These are phyloP conservation scores for Drosophila bifasciata DNA, from an alignment of 1,140 invertebrate species.

Conservation along the genomic window DNA sequence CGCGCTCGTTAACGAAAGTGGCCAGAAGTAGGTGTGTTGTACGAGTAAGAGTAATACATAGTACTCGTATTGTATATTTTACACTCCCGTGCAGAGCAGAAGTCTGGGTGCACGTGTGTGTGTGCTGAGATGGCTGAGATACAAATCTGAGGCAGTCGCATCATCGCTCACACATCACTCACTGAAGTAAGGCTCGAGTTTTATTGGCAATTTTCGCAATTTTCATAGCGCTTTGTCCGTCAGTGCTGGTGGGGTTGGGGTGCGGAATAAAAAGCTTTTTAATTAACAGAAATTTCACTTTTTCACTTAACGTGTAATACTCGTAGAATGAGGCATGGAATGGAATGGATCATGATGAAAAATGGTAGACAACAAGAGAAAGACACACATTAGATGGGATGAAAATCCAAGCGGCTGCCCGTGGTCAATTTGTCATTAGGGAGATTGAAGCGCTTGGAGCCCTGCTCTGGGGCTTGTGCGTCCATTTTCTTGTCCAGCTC, in stretches of 20 bases:
- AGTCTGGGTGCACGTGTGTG: conserved; percentile 30
- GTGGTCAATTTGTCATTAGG: conserved; percentile 38
- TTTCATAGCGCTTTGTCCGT: conserved; percentile 48
- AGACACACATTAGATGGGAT: conserved; percentile 10
- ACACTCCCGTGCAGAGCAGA: too few species aligned
- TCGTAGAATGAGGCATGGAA: conserved; percentile 26
- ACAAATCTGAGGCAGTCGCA: conserved; percentile 52
- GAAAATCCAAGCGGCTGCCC: conserved; percentile 7
- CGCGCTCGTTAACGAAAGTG: conserved; percentile 58
- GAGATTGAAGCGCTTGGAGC: background rate
- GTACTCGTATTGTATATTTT: too few species aligned
- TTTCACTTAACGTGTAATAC: conserved; percentile 49
- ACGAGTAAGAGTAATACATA: background rate
- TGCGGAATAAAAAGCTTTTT: conserved; percentile 61
- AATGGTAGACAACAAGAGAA: conserved; percentile 5
- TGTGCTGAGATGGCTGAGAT: conserved; percentile 49
- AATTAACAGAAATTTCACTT: conserved; percentile 79
- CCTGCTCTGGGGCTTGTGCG: background rate
- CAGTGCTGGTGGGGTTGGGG: conserved; percentile 14
- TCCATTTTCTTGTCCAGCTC: background rate
- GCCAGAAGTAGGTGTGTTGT: conserved; percentile 55
- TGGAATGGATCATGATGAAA: conserved; percentile 24
- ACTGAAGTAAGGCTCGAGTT: conserved; percentile 34
- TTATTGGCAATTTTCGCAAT: conserved; percentile 77
- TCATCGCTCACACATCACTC: conserved; percentile 36